Percentiles rank a stretch among this genome's conserved stretches.
Evolutionary conservation across 2,888 invertebrate species (phyloP).

Genomic region (Peribatodes rhomboidaria): DNA sequence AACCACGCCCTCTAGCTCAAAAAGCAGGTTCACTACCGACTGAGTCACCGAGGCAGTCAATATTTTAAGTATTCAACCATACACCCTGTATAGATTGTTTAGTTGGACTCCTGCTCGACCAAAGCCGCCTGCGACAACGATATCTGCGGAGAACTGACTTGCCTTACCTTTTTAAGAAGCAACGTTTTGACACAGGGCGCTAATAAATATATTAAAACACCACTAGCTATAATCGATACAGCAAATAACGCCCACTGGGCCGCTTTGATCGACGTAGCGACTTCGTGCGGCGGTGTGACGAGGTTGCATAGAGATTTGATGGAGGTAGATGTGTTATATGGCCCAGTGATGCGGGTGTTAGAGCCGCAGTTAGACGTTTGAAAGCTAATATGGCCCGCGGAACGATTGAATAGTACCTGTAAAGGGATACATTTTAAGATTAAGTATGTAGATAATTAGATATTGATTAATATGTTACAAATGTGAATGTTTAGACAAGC

Average conservation of each 20-base stretch:
- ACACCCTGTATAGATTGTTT: background rate
- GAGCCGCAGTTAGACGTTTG: conserved; percentile 77
- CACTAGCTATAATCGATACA: conserved; percentile 70
- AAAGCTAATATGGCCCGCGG: conserved; percentile 80
- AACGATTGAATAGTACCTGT: conserved; percentile 81
- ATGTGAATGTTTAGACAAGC: too few species aligned
- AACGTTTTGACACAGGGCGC: conserved; percentile 72
- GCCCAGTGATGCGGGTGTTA: conserved; percentile 71
- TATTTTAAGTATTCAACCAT: too few species aligned
- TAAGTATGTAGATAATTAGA: too few species aligned
- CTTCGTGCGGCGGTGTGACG: conserved; percentile 54
- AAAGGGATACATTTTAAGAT: background rate
- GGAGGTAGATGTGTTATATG: conserved; percentile 66
- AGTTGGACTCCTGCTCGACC: conserved; percentile 55
- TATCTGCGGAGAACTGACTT: conserved; percentile 63
- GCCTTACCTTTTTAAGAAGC: conserved; percentile 57
- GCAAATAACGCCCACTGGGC: conserved; percentile 76
- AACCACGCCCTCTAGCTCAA: too few species aligned
- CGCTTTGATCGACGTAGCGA: conserved; percentile 69
- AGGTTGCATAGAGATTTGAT: conserved; percentile 50
- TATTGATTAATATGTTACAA: too few species aligned
- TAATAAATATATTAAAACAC: conserved; percentile 69
- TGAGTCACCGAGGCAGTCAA: too few species aligned
- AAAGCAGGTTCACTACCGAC: too few species aligned
- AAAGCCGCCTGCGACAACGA: conserved; percentile 75